These are phyloP conservation scores for Mamestra brassicae DNA, from an alignment of 2,888 invertebrate genomes.

Conservation along the genomic window DNA sequence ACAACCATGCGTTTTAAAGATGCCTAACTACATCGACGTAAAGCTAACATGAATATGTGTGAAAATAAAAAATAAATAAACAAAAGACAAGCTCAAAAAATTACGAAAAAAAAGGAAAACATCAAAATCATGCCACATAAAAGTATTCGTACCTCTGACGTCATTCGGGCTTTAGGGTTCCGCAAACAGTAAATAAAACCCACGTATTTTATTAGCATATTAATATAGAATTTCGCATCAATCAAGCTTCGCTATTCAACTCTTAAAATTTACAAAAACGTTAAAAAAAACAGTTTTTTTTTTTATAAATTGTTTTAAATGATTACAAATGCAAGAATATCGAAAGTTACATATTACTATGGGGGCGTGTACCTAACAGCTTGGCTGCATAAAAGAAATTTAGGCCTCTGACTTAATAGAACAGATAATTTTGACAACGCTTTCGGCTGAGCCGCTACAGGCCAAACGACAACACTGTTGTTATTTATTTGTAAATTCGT, in stretches of 20 bases:
- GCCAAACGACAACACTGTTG: constrained; percentile 34
- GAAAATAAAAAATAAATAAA: constrained; percentile 70
- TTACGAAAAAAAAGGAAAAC: constrained; percentile 66
- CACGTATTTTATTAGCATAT: constrained; percentile 82
- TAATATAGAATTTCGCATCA: constrained; percentile 81
- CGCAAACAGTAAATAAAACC: constrained; percentile 70
- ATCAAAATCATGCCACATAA: constrained; percentile 80
- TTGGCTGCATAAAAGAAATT: constrained; percentile 50
- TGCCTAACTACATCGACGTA: constrained; percentile 50
- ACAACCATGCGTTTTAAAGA: constrained; percentile 65
- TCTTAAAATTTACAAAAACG: constrained; percentile 62
- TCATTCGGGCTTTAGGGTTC: constrained; percentile 61
- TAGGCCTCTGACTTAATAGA: constrained; percentile 29
- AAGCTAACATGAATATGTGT: constrained; percentile 86
- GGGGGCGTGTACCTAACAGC: constrained; percentile 43
- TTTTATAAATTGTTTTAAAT: constrained; percentile 43
- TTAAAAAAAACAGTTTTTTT: constrained; percentile 39
- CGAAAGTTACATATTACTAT: constrained; percentile 25
- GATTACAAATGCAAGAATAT: constrained; percentile 64
- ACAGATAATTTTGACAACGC: constrained; percentile 39
- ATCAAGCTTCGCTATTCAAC: constrained; percentile 78
- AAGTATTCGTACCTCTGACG: constrained; percentile 75
- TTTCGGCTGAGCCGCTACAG: constrained; percentile 34
- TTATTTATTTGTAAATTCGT: constrained; percentile 66
- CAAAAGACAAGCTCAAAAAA: constrained; percentile 57